Base-by-base conservation (phyloP, 35 echinoderm and acorn worm genomes). In the Ophioderma brevispina region DNA sequence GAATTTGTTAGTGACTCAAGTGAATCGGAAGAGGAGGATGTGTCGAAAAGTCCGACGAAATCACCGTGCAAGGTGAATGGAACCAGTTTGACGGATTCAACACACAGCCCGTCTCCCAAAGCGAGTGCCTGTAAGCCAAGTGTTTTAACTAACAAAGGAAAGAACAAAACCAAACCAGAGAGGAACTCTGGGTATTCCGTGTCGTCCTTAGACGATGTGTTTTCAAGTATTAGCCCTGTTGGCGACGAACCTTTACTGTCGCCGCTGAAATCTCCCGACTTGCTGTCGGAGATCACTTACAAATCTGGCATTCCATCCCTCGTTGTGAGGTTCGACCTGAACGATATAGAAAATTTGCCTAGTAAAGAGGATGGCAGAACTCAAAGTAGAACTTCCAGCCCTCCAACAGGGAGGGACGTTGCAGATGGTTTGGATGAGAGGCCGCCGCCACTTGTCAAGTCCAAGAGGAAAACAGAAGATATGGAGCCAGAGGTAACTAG, bases 1-100 rank as follows among this genome's bases (percentile, higher is more conserved):
- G 83, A 85, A 64, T 85, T 85, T 85, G 32, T 85, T 64, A 85
- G 46, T 52, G 83, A 85, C 52, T 64, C 50, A 33, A 84, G 81
- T 59, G 52, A 59, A 36, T 52, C 43, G 1, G 43, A 52, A 31
- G 52, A 25, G 18, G 81, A 83, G 19, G 52, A 33, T 33, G 36
- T 70, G 31, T 34, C 52, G 70, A 85, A 55, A 30, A 70, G 15
- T 70, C 59, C 59, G 28, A 59, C 46, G 31, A n/a, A 37, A 49
- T 83, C 40, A 49, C 40, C 40, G 13, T 49, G 52, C 31, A 83
- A 49, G 81, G 38, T 83, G 81, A 83, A 83, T 33, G 81, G 81
- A 83, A 33, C 81, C n/a, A 83, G 81, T 83, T 33, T 49, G 40
- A 39, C 30, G 14, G 39, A 83, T 46, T 31, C 40, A 28, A 46